Conservation (phyloP, 2,888 invertebrate species). For the Lomographa bimaculata region DNA sequence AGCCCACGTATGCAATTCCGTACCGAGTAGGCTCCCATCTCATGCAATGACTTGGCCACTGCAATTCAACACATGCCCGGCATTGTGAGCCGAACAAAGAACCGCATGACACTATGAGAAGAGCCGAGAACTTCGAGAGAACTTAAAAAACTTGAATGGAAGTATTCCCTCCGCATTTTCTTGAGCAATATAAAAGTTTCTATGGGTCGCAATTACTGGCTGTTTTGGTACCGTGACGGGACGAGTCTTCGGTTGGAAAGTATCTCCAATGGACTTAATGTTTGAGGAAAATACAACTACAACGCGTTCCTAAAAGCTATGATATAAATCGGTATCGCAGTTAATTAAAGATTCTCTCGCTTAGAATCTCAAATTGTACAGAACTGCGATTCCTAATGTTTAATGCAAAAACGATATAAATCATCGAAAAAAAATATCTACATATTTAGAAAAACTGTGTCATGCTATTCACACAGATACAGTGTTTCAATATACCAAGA, state of each 20-base stretch:
- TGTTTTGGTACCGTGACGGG: conserved; percentile 14
- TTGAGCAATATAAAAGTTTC: conserved; percentile 37
- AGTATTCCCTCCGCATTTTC: conserved; percentile 62
- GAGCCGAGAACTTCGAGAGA: conserved; percentile 67
- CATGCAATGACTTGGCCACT: conserved; percentile 60
- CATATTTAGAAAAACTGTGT: no score
- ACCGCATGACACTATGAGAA: conserved; percentile 62
- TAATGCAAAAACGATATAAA: no score
- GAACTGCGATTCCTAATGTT: no score
- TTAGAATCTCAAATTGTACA: no score
- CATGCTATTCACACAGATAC: no score
- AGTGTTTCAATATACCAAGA: no score
- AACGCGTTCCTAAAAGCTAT: no score
- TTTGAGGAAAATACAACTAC: no score
- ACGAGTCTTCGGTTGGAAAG: not conserved
- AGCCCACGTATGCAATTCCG: conserved; percentile 27
- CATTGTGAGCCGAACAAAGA: conserved; percentile 73
- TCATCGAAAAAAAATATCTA: no score
- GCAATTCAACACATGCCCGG: conserved; percentile 68
- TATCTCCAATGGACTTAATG: no score
- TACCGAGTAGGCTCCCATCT: conserved; percentile 28
- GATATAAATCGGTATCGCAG: no score
- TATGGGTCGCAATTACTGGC: conserved; percentile 49
- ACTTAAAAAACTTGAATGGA: conserved; percentile 74
- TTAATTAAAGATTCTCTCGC: no score